phyloP scores from a whole-genome alignment of 2,888 invertebrate genomes.

The Agrilus cyanescens region DNA sequence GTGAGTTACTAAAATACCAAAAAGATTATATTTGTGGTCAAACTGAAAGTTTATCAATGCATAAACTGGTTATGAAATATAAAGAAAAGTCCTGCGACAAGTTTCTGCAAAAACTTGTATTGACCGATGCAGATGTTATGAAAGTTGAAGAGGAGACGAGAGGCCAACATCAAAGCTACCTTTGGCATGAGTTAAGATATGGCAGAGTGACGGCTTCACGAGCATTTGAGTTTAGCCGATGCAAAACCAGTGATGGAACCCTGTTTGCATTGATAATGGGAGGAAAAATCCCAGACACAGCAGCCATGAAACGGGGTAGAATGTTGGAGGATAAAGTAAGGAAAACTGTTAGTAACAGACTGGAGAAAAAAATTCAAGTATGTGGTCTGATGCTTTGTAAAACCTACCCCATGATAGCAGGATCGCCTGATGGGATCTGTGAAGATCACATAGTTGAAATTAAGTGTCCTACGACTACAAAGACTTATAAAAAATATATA shows the following conservation, averaged over 20 bases:
- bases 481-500: conserved; percentile 8
- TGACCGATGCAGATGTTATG: no score
- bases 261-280: conserved; percentile 4
- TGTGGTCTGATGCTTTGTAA: no score
- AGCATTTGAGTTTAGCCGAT: conserved; percentile 3
- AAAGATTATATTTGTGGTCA: no score
- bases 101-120: no score
- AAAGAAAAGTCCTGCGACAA: no score
- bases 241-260: conserved; percentile 4
- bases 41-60: no score
- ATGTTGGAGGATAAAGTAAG: conserved; percentile 6
- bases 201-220: conserved; percentile 5
- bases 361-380: no score
- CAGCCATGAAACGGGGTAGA: conserved; percentile 10
- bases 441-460: conserved; percentile 12
- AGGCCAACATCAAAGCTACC: conserved; percentile 9
- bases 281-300: conserved; percentile 7
- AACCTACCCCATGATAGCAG: conserved; percentile 7
- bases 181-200: conserved; percentile 8
- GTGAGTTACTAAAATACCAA: no score
- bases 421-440: conserved; percentile 13
- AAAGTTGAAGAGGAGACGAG: neutral
- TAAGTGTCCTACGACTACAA: conserved; percentile 11
- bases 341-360: conserved; percentile 2
- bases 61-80: no score